Evolutionary conservation across 2,888 invertebrate species (phyloP).

Genomic region (Mesoligia furuncula): DNA sequence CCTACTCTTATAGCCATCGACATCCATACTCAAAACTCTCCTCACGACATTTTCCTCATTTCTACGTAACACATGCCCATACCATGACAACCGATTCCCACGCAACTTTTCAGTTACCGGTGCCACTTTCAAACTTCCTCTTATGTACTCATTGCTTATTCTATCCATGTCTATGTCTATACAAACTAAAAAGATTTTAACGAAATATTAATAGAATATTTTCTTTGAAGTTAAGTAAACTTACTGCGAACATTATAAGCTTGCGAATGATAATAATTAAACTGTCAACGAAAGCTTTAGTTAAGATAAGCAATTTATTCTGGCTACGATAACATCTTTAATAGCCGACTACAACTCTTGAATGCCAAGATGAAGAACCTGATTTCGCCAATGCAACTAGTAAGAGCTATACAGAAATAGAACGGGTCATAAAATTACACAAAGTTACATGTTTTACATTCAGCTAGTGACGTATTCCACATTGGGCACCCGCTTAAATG

Average conservation of each 20-base stretch:
- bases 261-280: slow-evolving; percentile 19
- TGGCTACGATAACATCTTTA: background rate
- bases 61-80: too few relatives aligned
- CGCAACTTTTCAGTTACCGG: too few relatives aligned
- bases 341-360: background rate
- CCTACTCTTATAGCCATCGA: too few relatives aligned
- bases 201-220: background rate
- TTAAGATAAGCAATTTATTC: background rate
- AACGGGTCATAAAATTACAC: too few relatives aligned
- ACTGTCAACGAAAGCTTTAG: slow-evolving; percentile 1
- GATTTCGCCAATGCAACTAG: background rate
- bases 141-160: too few relatives aligned
- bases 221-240: background rate
- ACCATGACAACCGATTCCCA: too few relatives aligned
- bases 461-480: too few relatives aligned
- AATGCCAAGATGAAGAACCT: background rate
- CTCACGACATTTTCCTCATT: too few relatives aligned
- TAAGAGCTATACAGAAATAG: background rate
- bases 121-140: too few relatives aligned
- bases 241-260: background rate
- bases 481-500: too few relatives aligned
- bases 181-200: background rate
- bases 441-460: background rate
- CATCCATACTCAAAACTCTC: too few relatives aligned
- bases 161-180: too few relatives aligned